Evolutionary conservation across 2,113 vertebrate genomes (phyloP), one percentile per base, ranked within the genome.

Genomic region (Archilochus colubris): DNA sequence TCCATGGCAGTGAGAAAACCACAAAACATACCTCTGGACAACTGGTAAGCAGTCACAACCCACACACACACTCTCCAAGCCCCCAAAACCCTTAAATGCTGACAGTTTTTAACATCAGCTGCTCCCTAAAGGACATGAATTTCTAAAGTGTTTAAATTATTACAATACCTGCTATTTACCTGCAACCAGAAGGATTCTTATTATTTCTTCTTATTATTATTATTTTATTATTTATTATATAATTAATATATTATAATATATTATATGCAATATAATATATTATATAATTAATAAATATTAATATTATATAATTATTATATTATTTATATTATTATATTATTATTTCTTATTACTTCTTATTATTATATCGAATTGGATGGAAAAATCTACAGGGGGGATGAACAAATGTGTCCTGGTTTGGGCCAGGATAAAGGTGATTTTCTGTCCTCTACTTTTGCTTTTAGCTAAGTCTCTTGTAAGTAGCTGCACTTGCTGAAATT

Each of bases 21-120:
- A 27, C 4, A 77, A 67, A 62, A 63, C 14, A 27, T 5, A 77
- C 4, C 23, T 33, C n/a, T 54, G 70, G 27, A 44, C 13, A 80
- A 28, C 1, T 17, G 9, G 6, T 12, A n/a, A 76, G 72, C 12
- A 31, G 25, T 24, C 61, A 74, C 23, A 70, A 21, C 28, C 24
- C 33, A 78, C 5, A 3, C 6, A 3, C 5, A 8, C 21, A 18
- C 59, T 27, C 51, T 69, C 36, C n/a, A 14, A 0, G 0, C 3
- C n/a, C 51, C 58, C 64, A 31, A 75, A 66, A 86, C 50, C 44
- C 62, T 44, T 40, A 62, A 40, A 61, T 6, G 33, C 66, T 74
- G 33, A n/a, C 66, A 69, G n/a, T 82, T 88, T 85, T 54, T 69
- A 80, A 67, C 43, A 46, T 16, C 84, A 88, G 58, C 63, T 62